Conservation (phyloP, 2,797 vertebrate genomes). For the Pseudotriccus pelzelni region DNA sequence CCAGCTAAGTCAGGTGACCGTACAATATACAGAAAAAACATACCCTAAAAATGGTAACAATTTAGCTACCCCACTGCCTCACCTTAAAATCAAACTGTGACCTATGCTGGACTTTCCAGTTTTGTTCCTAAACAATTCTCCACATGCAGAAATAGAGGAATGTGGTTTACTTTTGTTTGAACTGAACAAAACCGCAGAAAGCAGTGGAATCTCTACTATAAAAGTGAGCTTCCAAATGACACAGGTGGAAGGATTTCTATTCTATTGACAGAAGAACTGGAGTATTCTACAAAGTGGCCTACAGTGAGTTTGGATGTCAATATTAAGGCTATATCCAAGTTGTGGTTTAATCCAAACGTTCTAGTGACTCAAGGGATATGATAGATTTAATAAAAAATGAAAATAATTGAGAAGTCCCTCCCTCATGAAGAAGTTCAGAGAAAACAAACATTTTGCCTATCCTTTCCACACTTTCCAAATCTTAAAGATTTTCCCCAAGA, state of each 20-base stretch:
- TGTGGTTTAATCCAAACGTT: not conserved
- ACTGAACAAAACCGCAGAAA: not conserved
- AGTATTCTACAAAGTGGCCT: not conserved
- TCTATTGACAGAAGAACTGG: not conserved
- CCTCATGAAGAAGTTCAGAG: not conserved
- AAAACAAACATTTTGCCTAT: not conserved
- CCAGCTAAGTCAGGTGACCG: not conserved
- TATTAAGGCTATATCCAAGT: not conserved
- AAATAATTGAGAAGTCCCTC: not conserved
- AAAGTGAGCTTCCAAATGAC: not conserved
- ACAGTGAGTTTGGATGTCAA: not conserved
- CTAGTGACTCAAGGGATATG: not conserved
- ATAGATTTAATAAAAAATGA: not conserved
- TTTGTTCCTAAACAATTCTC: not conserved
- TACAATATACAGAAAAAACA: not conserved
- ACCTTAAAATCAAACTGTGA: not conserved
- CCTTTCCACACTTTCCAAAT: not conserved
- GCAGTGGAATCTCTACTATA: not conserved
- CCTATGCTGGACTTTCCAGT: not conserved
- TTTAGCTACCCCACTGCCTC: not conserved
- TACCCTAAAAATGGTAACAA: not conserved
- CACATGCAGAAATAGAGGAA: not conserved
- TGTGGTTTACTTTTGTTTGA: not conserved
- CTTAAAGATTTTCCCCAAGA: not conserved
- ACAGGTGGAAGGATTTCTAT: not conserved